Base-by-base conservation (phyloP, 2,888 invertebrate genomes). In the Tinea pellionella region DNA sequence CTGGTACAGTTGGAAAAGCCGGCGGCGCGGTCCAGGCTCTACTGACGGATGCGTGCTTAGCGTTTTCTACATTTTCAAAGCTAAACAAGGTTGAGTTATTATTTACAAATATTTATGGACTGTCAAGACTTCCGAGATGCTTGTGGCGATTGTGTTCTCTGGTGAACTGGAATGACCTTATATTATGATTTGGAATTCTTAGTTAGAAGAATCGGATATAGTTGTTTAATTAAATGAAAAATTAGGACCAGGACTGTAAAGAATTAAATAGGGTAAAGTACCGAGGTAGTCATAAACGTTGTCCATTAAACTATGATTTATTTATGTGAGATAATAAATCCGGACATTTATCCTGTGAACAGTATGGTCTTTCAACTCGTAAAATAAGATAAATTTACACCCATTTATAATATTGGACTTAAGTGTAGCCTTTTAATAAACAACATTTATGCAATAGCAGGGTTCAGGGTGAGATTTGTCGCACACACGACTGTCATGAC, bases 31-130 rank as follows among this genome's bases (percentile, higher is more conserved):
- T 37, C 37, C 37, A n/a, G 67, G 42, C 9, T 42, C 43, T 9
- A 69, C 68, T 65, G 63, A 66, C 64, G 62, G 67, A 69, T 70
- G 65, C 62, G 66, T 68, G 57, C 57, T 32, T 57, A 13, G 24
- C 18, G 53, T 24, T 53, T 24, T 53, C 53, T 24, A 24, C 53
- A 53, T 53, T 53, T 53, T 18, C 24, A 53, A 24, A 18, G n/a
- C 53, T 53, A 53, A 53, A 53, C 53, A 24, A 53, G 53, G 53
- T 18, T 53, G 53, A 53, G 53, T 24, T 51, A 51, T 51, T 51
- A 51, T 51, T 51, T 16, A 51, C 51, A 16, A 51, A 51, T 51
- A 51, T 51, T 51, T 51, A 51, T 51, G 51, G 51, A 18, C 51
- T 51, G 51, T 51, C 51, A 51, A 11, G 15, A n/a, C 15, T 51